Evolutionary conservation across 1,140 invertebrate species (phyloP).

Genomic region (Brachionus koreanus): DNA sequence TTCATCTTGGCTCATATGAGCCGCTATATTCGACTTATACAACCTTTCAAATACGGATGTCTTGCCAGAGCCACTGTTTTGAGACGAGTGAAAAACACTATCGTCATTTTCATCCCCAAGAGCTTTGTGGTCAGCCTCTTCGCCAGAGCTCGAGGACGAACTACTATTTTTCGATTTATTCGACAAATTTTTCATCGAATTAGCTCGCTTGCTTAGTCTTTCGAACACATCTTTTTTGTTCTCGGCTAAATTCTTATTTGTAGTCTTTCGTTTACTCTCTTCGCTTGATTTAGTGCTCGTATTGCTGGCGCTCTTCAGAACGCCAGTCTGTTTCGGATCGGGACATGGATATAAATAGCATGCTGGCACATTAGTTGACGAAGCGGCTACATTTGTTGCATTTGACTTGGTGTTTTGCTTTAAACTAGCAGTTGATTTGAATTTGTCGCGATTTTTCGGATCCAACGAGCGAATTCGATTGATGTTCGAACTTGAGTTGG

Average conservation of each 20-base stretch:
- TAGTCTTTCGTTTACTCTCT: background rate
- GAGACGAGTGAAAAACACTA: background rate
- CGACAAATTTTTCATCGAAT: conserved; percentile 30
- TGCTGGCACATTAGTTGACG: background rate
- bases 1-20: conserved; percentile 29
- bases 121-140: background rate
- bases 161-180: background rate
- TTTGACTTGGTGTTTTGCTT: background rate
- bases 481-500: background rate
- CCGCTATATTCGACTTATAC: conserved; percentile 42
- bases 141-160: background rate
- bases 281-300: background rate
- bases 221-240: conserved; percentile 36
- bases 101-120: background rate
- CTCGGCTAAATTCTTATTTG: background rate
- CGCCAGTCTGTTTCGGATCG: background rate
- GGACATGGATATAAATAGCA: conserved; percentile 39
- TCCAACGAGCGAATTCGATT: conserved; percentile 4
- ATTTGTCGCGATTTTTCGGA: conserved; percentile 1
- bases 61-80: background rate
- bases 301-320: background rate
- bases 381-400: background rate
- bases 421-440: conserved; percentile 5
- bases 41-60: conserved; percentile 34
- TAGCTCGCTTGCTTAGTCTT: background rate